Conservation (phyloP, 2,797 vertebrate species). For the Valencia hispanica region DNA sequence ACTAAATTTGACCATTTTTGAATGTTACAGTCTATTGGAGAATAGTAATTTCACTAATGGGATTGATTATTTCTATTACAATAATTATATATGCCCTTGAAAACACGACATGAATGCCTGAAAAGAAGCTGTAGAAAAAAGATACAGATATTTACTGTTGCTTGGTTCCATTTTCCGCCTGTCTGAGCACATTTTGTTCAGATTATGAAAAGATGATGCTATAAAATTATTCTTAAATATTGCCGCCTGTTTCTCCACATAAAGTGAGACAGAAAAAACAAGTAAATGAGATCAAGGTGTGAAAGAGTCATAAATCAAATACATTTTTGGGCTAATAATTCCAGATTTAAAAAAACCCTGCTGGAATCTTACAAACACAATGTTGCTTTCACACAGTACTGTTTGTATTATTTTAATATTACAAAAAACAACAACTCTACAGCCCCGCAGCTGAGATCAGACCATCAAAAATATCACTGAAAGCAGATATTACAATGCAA, state of each 20-base stretch:
- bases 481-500: background rate
- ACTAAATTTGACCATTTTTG: conserved; percentile 22
- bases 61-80: conserved; percentile 4
- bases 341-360: background rate
- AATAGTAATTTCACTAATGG: conserved; percentile 14
- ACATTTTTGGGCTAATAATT: background rate
- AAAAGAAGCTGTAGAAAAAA: background rate
- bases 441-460: background rate
- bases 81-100: background rate
- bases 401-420: background rate
- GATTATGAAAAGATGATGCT: background rate
- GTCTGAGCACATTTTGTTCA: background rate
- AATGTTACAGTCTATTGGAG: conserved; percentile 17
- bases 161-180: background rate
- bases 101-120: background rate
- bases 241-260: background rate
- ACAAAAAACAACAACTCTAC: background rate
- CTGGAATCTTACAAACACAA: background rate
- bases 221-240: background rate
- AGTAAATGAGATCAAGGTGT: background rate
- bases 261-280: background rate
- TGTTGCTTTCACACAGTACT: background rate
- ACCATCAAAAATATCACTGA: background rate
- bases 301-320: background rate
- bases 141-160: background rate